These are phyloP conservation scores for Drosophila meridionalis DNA, from an alignment of 2,888 invertebrate species.

Conservation along the genomic window DNA sequence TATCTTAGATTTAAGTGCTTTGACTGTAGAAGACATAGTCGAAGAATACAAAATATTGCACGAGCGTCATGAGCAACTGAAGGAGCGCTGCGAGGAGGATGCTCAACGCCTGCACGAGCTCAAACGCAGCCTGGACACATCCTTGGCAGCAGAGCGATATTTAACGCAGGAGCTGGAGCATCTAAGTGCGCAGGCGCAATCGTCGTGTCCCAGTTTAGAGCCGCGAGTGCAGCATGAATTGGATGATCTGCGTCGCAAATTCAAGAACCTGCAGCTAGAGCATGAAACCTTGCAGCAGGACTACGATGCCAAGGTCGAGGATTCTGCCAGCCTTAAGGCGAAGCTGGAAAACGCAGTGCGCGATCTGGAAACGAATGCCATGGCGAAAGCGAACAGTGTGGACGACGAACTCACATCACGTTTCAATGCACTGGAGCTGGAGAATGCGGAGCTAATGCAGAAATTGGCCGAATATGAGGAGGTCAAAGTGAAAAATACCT, in stretches of 20 bases:
- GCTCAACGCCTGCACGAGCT: constrained; percentile 83
- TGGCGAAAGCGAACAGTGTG: constrained; percentile 23
- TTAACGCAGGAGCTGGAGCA: constrained; percentile 83
- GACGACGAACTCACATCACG: constrained; percentile 37
- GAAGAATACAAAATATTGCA: constrained; percentile 81
- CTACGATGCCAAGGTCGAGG: constrained; percentile 61
- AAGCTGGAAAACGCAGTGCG: constrained; percentile 53
- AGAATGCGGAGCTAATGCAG: constrained; percentile 80
- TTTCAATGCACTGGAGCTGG: constrained; percentile 69
- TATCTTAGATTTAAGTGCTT: constrained; percentile 63
- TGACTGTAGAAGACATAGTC: constrained; percentile 80
- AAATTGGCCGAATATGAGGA: constrained; percentile 80
- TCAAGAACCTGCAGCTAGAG: constrained; percentile 57
- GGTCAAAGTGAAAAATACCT: constrained; percentile 65
- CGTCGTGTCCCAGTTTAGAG: constrained; percentile 18
- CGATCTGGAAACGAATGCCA: constrained; percentile 19
- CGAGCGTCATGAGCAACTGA: constrained; percentile 71
- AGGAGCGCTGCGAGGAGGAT: constrained; percentile 73
- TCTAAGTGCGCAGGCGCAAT: constrained; percentile 48
- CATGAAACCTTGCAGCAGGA: constrained; percentile 74
- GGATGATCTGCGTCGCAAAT: constrained; percentile 69
- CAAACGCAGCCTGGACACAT: constrained; percentile 81
- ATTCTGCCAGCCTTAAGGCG: constrained; percentile 51
- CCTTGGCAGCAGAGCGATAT: constrained; percentile 79
- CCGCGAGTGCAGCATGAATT: constrained; percentile 61